Percentiles rank a stretch among this genome's conserved stretches.
These are phyloP conservation scores for Xylota sylvarum DNA, from an alignment of 2,888 invertebrate genomes.

Conservation along the genomic window DNA sequence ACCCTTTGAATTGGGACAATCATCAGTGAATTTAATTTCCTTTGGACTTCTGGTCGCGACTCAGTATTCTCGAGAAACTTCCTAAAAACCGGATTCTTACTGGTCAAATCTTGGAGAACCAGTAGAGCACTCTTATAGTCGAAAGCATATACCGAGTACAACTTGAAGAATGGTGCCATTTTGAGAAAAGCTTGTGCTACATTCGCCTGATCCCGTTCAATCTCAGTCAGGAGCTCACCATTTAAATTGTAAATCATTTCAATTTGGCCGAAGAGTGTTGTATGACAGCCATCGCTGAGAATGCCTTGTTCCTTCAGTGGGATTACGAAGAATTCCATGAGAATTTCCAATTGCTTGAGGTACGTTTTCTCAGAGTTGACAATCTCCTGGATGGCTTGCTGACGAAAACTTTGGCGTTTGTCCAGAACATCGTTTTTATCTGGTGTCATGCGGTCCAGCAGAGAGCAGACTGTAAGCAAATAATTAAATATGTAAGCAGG, in stretches of 20 bases:
- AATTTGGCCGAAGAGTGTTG: conserved; percentile 88
- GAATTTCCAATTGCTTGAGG: conserved; percentile 88
- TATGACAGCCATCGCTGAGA: conserved; percentile 85
- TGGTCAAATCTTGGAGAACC: conserved; percentile 86
- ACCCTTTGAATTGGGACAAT: conserved; percentile 92
- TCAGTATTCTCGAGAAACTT: conserved; percentile 88
- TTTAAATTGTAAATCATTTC: conserved; percentile 88
- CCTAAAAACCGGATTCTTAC: conserved; percentile 86
- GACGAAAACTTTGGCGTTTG: conserved; percentile 82
- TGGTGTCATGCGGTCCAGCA: conserved; percentile 84
- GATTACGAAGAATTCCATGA: conserved; percentile 88
- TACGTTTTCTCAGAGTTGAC: conserved; percentile 90
- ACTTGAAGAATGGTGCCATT: conserved; percentile 91
- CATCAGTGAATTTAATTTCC: conserved; percentile 89
- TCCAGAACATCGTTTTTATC: conserved; percentile 80
- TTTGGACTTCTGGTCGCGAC: conserved; percentile 89
- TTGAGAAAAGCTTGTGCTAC: conserved; percentile 89
- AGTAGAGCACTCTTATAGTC: conserved; percentile 88
- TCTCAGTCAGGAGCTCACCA: conserved; percentile 87
- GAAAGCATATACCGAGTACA: conserved; percentile 92
- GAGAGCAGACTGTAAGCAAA: conserved; percentile 85
- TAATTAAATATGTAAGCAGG: neutral
- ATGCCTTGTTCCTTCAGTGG: conserved; percentile 86
- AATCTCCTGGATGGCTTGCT: conserved; percentile 89
- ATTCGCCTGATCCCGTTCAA: conserved; percentile 86